phyloP scores from a whole-genome alignment of 1,140 invertebrate species.

The Formica exsecta region DNA sequence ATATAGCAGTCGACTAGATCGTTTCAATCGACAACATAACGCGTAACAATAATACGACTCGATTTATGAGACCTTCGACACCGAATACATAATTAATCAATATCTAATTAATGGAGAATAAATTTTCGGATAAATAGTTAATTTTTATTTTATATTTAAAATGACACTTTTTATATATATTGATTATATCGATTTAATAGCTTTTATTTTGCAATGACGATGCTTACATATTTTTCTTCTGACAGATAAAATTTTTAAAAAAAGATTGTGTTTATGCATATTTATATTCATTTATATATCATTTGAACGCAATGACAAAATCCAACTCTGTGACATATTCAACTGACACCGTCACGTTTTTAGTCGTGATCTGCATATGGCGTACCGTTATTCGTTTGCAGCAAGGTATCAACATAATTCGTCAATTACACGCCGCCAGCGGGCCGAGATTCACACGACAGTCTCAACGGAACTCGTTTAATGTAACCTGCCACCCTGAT shows the following conservation, averaged over 20 bases:
- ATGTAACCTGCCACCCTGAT: slow-evolving; percentile 51
- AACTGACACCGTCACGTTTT: neutral
- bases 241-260: too few relatives aligned
- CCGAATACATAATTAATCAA: neutral
- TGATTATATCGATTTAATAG: too few relatives aligned
- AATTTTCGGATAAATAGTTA: neutral
- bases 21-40: slow-evolving; percentile 47
- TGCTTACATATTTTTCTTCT: neutral
- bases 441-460: slow-evolving; percentile 55
- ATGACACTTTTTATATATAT: neutral
- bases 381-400: slow-evolving; percentile 49
- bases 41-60: neutral
- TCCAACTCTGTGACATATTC: neutral
- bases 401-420: slow-evolving; percentile 59
- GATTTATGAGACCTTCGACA: neutral
- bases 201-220: neutral
- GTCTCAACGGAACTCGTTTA: slow-evolving; percentile 53
- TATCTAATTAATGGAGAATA: neutral
- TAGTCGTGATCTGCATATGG: neutral
- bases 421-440: slow-evolving; percentile 58
- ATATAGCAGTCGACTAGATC: slow-evolving; percentile 30
- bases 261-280: too few relatives aligned
- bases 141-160: neutral
- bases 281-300: too few relatives aligned
- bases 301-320: neutral